Evolutionary conservation across 2,797 vertebrate species (phyloP), one percentile per base, ranked within the genome.

Genomic region (Brachyalestes nurse): DNA sequence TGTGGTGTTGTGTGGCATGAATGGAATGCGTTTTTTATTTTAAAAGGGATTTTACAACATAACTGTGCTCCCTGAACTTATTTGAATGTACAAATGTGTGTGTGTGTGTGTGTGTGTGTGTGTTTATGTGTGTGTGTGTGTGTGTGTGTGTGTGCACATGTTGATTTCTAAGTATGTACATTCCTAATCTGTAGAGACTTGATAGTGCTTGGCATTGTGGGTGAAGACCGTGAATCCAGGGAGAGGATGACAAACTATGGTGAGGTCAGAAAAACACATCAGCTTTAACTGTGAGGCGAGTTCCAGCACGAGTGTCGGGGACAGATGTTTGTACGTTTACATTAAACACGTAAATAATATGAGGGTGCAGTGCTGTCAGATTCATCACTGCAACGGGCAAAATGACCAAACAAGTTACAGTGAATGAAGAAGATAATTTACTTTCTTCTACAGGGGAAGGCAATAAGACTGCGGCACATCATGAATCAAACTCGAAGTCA

Each of bases 181-280:
- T 61, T 75, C 75, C 78, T 61, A 40, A 78, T 74, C 71, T 83
- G 78, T 78, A 80, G 49, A 75, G 84, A 83, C 84, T 61, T 83
- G 78, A 81, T 28, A 47, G 25, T 12, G 42, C 34, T 64, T 1
- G 10, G 70, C 49, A 83, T 78, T 79, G 28, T 79, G 60, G 42
- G 65, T 51, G 72, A 61, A 72, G 71, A 66, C 47, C 40, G 40
- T 64, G 73, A 40, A 23, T 69, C 19, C 17, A 17, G 12, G 47
- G 45, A 49, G 65, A n/a, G 51, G 72, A 66, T 80, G 74, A 23
- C 42, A 67, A 62, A 77, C 9, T 62, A 60, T 65, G 45, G 7
- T 38, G 45, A 65, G 62, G 53, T 61, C 34, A 51, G 19, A 8
- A 76, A 72, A n/a, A 19, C 25, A 23, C 49, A 38, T 47, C 16